Percentiles rank a stretch among this genome's conserved stretches.
These are phyloP conservation scores for Ceratitis capitata DNA, from an alignment of 1,140 invertebrate species.

Conservation along the genomic window DNA sequence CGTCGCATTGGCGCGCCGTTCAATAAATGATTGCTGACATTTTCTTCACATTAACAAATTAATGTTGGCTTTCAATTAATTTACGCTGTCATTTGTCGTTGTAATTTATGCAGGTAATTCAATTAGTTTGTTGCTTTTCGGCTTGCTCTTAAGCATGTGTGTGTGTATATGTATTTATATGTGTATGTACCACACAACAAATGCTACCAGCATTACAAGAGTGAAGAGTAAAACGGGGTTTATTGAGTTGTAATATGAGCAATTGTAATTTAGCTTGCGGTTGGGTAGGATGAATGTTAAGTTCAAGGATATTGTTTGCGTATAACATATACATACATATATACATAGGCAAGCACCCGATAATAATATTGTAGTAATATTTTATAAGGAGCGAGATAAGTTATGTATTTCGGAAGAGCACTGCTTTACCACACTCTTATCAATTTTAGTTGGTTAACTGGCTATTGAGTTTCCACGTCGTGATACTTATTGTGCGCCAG, in stretches of 20 bases:
- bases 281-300: not conserved
- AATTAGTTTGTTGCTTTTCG: not conserved
- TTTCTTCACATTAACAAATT: constrained; percentile 14
- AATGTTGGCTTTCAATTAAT: constrained; percentile 19
- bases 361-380: too few species aligned
- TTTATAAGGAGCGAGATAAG: too few species aligned
- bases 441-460: too few species aligned
- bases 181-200: not conserved
- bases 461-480: too few species aligned
- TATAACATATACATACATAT: too few species aligned
- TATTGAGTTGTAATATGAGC: not conserved
- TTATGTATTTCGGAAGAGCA: too few species aligned
- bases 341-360: not conserved
- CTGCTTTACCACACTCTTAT: too few species aligned
- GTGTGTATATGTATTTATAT: not conserved
- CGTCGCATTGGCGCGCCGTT: not conserved
- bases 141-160: not conserved
- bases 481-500: too few species aligned
- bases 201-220: not conserved
- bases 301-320: too few species aligned
- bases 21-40: constrained; percentile 8
- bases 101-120: not conserved
- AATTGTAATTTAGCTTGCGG: not conserved
- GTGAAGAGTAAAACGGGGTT: not conserved
- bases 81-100: not conserved